Base-by-base conservation (phyloP, 2,113 vertebrate genomes). In the Alouatta palliata region DNA sequence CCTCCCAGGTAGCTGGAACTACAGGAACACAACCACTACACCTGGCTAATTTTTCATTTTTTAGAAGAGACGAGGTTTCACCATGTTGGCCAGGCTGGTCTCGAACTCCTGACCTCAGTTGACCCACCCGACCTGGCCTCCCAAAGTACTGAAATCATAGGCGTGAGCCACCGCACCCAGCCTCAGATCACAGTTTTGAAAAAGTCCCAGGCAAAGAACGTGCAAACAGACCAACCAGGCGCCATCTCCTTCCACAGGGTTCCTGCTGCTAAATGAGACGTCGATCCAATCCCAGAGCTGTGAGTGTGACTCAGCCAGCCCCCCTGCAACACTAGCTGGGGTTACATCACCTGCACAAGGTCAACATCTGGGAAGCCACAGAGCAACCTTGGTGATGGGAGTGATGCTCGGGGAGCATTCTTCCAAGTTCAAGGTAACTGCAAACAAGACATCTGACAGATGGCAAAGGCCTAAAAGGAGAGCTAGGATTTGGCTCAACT, bases 301-400 rank as follows among this genome's bases (percentile, higher is more conserved):
- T 14, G 13, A 64, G 82, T 4, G 0, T 49, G 85, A 64, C n/a
- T 76, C 56, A 13, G 54, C 56, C 4, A 0, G 16, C 11, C 49
- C n/a, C 40, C 6, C 75, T 0, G 66, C 40, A 32, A 32, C 79
- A 52, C 19, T 73, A 79, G 86, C 90, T 83, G 90, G 61, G 45
- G 45, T 87, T 52, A 93, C 35, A 0, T 95, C 97, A 91, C 80
- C 94, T 90, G 87, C 6, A 2, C 40, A 3, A 85, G 86, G 20
- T 32, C 92, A 87, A 35, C 94, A 95, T 95, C 94, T 95, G 94
- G 81, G 90, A 94, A 85, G 17, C 40, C 2, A 0, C 40, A 73
- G 58, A 82, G 19, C 5, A 1, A 35, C 80, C 52, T 68, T 16
- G 30, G 96, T 5, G 45, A 40, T 37, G 73, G 76, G 19, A 90